Evolutionary conservation across 2,888 invertebrate species (phyloP), one percentile per base, ranked within the genome.

Genomic region (Charanyca ferruginea): DNA sequence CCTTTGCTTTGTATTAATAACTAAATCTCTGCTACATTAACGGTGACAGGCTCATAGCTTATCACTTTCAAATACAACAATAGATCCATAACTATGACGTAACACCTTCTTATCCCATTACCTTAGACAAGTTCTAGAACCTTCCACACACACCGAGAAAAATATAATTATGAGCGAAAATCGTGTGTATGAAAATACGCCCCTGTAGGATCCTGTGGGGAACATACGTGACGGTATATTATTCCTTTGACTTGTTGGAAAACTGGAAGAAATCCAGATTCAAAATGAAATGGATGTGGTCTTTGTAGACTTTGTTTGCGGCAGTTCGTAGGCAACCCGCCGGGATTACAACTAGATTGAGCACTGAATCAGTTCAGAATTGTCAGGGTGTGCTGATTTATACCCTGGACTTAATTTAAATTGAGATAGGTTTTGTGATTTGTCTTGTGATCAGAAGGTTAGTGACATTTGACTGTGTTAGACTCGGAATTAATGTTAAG

Each of bases 221-320:
- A 53, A 28, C 25, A 61, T 23, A 54, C 49, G 72, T 54, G 53
- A 63, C 35, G 32, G 28, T 45, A 71, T 42, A 58, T 72, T 64
- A 77, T 58, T 54, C 28, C 72, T 58, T 71, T 72, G 72, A 71
- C 53, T 64, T 71, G 77, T 77, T 47, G 44, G 55, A 42, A 76
- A 70, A 55, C 62, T 76, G 77, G 77, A 76, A 63, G 54, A 53
- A 66, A 58, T 63, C 61, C 60, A 69, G 59, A 71, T 68, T 62
- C 42, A 48, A 63, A 65, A 65, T 62, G 22, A 75, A 66, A 53
- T 63, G 57, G 41, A 66, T 53, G 38, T 57, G 54, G 72, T 77
- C 48, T 48, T 57, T 32, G 55, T 49, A 32, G 73, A 66, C 78
- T 48, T 66, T 66, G 66, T 66, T 53, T 57, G 78, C 60, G 53